A percentile compares a stretch with the other conserved stretches of the same genome.
Conservation (phyloP, 2,797 vertebrate genomes). For the Sebastes glaucus region DNA sequence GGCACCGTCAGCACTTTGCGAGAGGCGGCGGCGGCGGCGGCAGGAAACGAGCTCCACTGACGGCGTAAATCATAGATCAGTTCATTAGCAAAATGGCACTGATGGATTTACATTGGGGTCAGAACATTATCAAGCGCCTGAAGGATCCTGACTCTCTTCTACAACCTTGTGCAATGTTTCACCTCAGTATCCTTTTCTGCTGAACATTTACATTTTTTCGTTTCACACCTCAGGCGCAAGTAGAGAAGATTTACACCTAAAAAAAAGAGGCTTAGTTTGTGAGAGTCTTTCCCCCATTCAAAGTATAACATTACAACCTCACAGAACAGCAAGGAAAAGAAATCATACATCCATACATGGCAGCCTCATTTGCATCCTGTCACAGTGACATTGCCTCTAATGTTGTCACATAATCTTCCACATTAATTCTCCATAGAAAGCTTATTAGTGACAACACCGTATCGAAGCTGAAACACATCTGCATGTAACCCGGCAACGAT, state of each 20-base stretch:
- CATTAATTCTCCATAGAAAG: background rate
- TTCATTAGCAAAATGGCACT: conserved; percentile 77
- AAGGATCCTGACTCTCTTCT: conserved; percentile 57
- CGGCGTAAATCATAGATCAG: conserved; percentile 76
- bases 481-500: conserved; percentile 17
- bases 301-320: background rate
- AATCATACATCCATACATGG: background rate
- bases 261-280: conserved; percentile 10
- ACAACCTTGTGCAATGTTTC: conserved; percentile 64
- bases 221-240: conserved; percentile 48
- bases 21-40: conserved; percentile 12
- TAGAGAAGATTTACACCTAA: conserved; percentile 36
- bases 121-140: conserved; percentile 63
- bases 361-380: background rate
- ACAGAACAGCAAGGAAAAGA: background rate
- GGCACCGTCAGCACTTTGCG: conserved; percentile 64
- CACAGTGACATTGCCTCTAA: background rate
- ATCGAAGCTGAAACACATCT: background rate
- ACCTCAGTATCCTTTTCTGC: conserved; percentile 38
- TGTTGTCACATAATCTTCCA: background rate
- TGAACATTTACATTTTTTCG: conserved; percentile 61
- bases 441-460: background rate
- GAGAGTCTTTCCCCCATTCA: conserved; percentile 7
- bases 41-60: conserved; percentile 65
- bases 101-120: conserved; percentile 74